phyloP scores from a whole-genome alignment of 2,888 invertebrate species.

The Zygogramma bicolorata region DNA sequence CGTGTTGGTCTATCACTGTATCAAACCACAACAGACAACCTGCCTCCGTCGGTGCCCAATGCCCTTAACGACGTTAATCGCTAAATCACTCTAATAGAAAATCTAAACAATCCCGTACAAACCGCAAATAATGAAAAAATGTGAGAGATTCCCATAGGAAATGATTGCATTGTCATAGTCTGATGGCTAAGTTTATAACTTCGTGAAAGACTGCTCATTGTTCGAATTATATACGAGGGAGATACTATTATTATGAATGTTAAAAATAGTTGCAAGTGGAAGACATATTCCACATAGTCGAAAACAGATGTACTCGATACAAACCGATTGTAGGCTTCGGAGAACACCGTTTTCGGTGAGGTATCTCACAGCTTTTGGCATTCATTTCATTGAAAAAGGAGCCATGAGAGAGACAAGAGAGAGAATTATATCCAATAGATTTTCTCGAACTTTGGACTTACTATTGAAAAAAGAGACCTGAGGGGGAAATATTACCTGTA shows the following conservation, averaged over 20 bases:
- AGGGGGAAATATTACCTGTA: too few relatives aligned
- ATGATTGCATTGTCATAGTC: slow-evolving; percentile 59
- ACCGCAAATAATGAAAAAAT: slow-evolving; percentile 49
- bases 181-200: slow-evolving; percentile 53
- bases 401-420: too few relatives aligned
- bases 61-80: neutral
- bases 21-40: neutral
- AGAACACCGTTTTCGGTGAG: too few relatives aligned
- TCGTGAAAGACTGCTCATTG: slow-evolving; percentile 64
- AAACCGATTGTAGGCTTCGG: too few relatives aligned
- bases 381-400: too few relatives aligned
- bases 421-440: too few relatives aligned
- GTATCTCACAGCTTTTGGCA: too few relatives aligned
- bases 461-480: too few relatives aligned
- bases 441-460: too few relatives aligned
- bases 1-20: neutral
- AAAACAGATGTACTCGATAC: too few relatives aligned
- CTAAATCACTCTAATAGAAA: slow-evolving; percentile 26
- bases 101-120: slow-evolving; percentile 30
- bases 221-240: neutral
- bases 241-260: neutral
- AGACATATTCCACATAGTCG: neutral
- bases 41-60: neutral
- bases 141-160: slow-evolving; percentile 60
- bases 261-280: neutral